Base-by-base conservation (phyloP, 2,888 invertebrate genomes). In the Pteria penguin region DNA sequence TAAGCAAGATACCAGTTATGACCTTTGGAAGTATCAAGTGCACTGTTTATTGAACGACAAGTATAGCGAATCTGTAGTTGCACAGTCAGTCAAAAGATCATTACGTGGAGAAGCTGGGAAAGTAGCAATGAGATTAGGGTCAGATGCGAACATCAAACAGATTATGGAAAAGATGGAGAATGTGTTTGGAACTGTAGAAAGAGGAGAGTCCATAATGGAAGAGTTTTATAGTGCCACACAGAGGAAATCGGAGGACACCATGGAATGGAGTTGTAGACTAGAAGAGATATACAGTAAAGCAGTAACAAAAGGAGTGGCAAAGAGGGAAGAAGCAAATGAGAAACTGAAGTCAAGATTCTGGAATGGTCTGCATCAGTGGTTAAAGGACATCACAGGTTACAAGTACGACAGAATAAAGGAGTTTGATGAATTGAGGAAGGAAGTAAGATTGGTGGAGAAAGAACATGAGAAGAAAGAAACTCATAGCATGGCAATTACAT, bases 131-230 rank as follows among this genome's bases (percentile, higher is more conserved):
- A 14, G 63, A 22, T 24, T 63, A 18, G 33, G 63, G 4, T 22
- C 33, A 31, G 63, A 63, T 63, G 63, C 63, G 2, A 63, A 32
- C 24, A 18, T 63, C 3, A 29, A n/a, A 4, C 63, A 63, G 33
- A n/a, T 63, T 24, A 24, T 36, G 26, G 63, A 63, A 29, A 63
- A 63, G n/a, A 63, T 63, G 63, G 63, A 63, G 32, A 63, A 36
- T 32, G 33, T 63, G 18, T 32, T 32, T 36, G 36, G 36, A 18
- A 31, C 32, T 32, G 65, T 65, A 22, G 65, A 52, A 26, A 32
- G 45, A 26, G 65, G 26, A 4, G 65, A 65, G n/a, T 36, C 45
- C 24, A 11, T 65, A 1, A 4, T 65, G n/a, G 52, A 27, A 2
- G 24, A 65, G 4, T 65, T 65, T 22, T 36, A 65, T 52, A 32